A percentile compares a stretch with the other conserved stretches of the same genome.
Evolutionary conservation across 2,113 vertebrate species (phyloP).

Genomic region (Podilymbus podiceps): DNA sequence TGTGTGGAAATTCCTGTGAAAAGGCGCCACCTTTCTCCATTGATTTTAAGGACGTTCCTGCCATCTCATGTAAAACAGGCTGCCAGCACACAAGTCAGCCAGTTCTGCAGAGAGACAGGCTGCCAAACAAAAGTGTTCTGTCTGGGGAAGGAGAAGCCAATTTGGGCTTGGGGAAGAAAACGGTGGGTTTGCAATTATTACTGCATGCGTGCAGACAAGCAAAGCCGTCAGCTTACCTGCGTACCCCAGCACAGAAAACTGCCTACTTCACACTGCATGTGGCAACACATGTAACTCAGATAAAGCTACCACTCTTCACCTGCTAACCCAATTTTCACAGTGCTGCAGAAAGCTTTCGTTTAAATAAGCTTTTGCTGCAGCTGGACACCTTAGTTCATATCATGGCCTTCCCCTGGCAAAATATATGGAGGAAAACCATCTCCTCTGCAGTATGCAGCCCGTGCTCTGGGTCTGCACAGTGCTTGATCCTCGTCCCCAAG

Average conservation of each 20-base stretch:
- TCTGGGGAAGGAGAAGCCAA: not conserved
- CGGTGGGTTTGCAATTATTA: not conserved
- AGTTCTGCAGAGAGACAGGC: not conserved
- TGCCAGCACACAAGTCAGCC: not conserved
- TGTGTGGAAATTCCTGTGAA: not conserved
- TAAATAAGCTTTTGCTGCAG: not conserved
- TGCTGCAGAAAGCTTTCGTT: not conserved
- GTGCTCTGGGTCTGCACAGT: not conserved
- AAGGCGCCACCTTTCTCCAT: not conserved
- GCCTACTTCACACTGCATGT: not conserved
- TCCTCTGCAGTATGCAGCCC: not conserved
- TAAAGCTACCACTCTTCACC: not conserved
- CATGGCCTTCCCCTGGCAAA: not conserved
- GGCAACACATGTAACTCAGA: not conserved
- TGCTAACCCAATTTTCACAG: not conserved
- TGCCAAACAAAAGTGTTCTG: not conserved
- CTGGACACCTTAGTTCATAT: not conserved
- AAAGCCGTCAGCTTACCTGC: not conserved
- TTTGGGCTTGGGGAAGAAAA: not conserved
- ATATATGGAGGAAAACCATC: not conserved
- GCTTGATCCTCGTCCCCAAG: not conserved
- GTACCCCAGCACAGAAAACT: not conserved
- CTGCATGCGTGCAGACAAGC: not conserved
- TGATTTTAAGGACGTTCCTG: constrained; percentile 1
- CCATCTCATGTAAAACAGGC: not conserved